Evolutionary conservation across 2,888 invertebrate species (phyloP).

Genomic region (Campoplex capitator): DNA sequence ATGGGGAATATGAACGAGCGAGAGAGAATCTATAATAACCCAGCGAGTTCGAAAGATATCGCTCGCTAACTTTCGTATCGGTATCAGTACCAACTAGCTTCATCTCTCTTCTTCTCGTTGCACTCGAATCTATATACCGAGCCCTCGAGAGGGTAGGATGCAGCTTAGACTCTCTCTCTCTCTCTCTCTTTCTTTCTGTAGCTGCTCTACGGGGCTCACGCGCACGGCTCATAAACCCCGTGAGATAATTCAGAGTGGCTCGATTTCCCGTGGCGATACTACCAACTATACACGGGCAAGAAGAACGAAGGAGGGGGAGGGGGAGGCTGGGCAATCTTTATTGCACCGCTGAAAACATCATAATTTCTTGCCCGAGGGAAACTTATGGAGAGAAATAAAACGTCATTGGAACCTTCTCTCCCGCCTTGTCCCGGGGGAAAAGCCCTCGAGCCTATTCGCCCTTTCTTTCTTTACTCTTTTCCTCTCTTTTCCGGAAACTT

Average conservation of each 20-base stretch:
- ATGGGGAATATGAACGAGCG: conserved; percentile 17
- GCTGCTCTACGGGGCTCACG: conserved; percentile 57
- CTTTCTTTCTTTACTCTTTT: conserved; percentile 2
- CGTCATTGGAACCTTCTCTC: conserved; percentile 44
- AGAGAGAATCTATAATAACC: conserved; percentile 62
- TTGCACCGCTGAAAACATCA: conserved; percentile 71
- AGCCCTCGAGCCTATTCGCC: conserved; percentile 32
- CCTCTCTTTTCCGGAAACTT: neutral
- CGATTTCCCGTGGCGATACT: conserved; percentile 75
- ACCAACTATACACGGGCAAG: conserved; percentile 3
- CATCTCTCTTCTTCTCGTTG: conserved; percentile 13
- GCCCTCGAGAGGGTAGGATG: conserved; percentile 39
- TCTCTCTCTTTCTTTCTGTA: conserved; percentile 6
- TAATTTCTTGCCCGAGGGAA: conserved; percentile 72
- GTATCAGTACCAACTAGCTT: conserved; percentile 22
- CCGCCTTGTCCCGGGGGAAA: conserved; percentile 21
- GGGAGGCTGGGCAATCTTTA: conserved; percentile 70
- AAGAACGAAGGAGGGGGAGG: neutral
- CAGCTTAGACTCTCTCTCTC: conserved; percentile 7
- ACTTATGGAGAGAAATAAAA: conserved; percentile 62
- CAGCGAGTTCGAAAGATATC: conserved; percentile 59
- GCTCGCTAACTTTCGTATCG: conserved; percentile 46
- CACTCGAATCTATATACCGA: conserved; percentile 16
- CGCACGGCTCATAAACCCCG: conserved; percentile 68
- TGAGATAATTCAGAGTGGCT: conserved; percentile 71